Percentiles rank a stretch among this genome's conserved stretches.
Evolutionary conservation across 2,113 vertebrate genomes (phyloP).

Genomic region (Donacobius atricapilla): DNA sequence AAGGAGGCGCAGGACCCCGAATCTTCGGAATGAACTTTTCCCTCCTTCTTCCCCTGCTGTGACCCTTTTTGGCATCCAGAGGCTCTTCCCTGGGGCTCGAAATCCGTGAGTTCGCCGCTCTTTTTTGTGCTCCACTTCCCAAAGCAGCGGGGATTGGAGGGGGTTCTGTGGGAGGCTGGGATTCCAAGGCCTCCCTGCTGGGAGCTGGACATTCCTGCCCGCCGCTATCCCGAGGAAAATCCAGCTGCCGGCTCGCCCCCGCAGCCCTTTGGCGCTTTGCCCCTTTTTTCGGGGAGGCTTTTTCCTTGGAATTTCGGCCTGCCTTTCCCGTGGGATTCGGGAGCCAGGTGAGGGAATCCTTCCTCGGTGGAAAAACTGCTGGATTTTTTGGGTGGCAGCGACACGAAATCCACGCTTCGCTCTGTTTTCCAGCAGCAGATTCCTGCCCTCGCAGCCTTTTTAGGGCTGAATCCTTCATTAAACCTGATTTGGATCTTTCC

Average conservation of each 20-base stretch:
- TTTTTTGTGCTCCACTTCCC: background rate
- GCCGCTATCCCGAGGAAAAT: background rate
- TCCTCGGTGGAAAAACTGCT: background rate
- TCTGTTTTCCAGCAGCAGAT: background rate
- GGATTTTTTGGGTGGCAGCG: background rate
- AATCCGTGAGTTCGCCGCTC: background rate
- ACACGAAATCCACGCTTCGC: background rate
- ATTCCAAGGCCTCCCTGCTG: background rate
- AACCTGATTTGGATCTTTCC: accelerated
- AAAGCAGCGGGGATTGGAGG: background rate
- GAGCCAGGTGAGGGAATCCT: background rate
- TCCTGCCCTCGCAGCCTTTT: accelerated
- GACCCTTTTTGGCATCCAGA: background rate
- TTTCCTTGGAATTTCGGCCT: background rate
- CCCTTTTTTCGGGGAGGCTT: background rate
- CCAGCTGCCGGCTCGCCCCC: background rate
- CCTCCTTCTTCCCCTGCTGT: too few species aligned
- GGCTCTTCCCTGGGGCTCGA: background rate
- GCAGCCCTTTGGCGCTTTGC: background rate
- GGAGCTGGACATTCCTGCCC: background rate
- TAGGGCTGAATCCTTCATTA: background rate
- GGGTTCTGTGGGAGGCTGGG: background rate
- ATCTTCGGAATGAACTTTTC: accelerated
- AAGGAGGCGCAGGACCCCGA: background rate
- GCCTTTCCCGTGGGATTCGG: accelerated